These are phyloP conservation scores for Colaptes auratus DNA, from an alignment of 2,113 vertebrate genomes.

Conservation along the genomic window DNA sequence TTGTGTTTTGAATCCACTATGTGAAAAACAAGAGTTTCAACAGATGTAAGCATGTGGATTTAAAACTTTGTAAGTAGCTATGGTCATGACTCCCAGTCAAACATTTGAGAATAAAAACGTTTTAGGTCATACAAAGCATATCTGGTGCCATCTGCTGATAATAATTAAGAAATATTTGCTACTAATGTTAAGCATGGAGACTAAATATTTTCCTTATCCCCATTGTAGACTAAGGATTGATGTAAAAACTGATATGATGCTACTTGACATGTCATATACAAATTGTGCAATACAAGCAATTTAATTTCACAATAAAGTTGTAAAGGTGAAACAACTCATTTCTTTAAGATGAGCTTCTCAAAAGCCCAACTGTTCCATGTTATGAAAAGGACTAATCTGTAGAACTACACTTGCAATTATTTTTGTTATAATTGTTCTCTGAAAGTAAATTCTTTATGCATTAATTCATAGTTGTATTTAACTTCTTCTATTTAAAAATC, in stretches of 20 bases:
- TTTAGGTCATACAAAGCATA: neutral
- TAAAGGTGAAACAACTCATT: neutral
- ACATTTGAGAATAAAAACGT: neutral
- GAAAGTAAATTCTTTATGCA: neutral
- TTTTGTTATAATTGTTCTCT: neutral
- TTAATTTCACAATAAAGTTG: neutral
- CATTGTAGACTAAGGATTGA: neutral
- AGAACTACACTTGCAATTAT: neutral
- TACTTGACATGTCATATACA: neutral
- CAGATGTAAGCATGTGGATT: neutral
- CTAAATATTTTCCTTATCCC: neutral
- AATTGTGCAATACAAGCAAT: neutral
- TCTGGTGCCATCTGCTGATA: constrained; percentile 71
- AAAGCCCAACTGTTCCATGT: neutral
- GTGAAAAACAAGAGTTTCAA: neutral
- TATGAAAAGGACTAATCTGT: neutral
- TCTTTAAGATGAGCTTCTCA: neutral
- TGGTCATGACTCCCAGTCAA: neutral
- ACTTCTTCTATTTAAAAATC: neutral
- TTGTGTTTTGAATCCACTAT: neutral
- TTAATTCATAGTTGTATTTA: neutral
- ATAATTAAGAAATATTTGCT: constrained; percentile 41
- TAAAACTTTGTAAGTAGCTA: neutral
- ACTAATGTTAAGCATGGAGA: neutral
- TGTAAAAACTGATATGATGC: neutral